Conservation (phyloP, 2,113 vertebrate species). For the Salvelinus fontinalis region DNA sequence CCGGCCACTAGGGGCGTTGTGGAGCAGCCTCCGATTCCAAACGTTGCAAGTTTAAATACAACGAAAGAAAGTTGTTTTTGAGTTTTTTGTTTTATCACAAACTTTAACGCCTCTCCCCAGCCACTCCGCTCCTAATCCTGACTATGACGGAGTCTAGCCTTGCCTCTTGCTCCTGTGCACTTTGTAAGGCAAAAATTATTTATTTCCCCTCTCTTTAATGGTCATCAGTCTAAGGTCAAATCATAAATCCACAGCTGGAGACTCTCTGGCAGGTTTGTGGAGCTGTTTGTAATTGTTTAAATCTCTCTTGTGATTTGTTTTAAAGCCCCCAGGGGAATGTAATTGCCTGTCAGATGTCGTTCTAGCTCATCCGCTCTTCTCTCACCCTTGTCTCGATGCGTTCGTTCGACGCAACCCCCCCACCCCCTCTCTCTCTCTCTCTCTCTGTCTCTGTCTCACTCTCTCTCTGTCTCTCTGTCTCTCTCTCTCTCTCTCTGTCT, state of each 20-base stretch:
- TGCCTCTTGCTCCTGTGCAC: conserved; percentile 21
- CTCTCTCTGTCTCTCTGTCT: not conserved
- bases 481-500: not conserved
- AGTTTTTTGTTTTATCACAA: no score
- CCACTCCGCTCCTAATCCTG: no score
- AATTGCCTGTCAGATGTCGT: conserved; percentile 61
- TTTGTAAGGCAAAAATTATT: conserved; percentile 63
- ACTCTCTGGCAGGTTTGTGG: conserved; percentile 54
- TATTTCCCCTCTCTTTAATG: conserved; percentile 16
- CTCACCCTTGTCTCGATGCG: not conserved
- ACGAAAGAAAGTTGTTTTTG: no score
- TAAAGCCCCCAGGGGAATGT: conserved; percentile 59
- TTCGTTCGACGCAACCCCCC: not conserved
- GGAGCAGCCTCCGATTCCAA: no score
- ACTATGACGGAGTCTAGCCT: no score
- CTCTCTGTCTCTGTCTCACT: not conserved
- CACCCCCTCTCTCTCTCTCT: not conserved
- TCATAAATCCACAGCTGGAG: conserved; percentile 51
- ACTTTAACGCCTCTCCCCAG: no score
- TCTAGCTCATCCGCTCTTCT: conserved; percentile 36
- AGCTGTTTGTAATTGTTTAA: conserved; percentile 65
- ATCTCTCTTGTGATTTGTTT: conserved; percentile 64
- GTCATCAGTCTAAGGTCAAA: conserved; percentile 53
- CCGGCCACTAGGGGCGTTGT: no score
- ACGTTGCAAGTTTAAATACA: no score